Percentiles rank a stretch among this genome's conserved stretches.
phyloP scores from a whole-genome alignment of 2,113 vertebrate species.

The Falco punctatus region DNA sequence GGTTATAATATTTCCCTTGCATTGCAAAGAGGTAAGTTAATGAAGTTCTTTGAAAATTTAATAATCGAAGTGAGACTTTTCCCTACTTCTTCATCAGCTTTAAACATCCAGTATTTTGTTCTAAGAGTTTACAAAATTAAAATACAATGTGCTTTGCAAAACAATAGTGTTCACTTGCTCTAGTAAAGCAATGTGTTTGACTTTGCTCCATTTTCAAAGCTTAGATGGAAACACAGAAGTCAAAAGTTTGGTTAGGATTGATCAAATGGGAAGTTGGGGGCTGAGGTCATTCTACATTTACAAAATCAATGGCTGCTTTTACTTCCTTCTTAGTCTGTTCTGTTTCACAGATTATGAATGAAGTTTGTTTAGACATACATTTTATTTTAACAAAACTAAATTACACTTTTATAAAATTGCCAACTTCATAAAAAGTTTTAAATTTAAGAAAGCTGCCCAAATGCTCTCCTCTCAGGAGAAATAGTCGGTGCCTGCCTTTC shows the following conservation, averaged over 20 bases:
- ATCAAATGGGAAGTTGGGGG: background rate
- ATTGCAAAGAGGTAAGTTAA: background rate
- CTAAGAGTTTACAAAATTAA: background rate
- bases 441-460: background rate
- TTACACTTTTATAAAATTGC: background rate
- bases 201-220: background rate
- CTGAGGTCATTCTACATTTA: background rate
- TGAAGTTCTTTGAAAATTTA: background rate
- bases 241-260: background rate
- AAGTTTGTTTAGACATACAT: background rate
- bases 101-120: background rate
- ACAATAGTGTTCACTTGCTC: background rate
- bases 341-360: background rate
- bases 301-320: background rate
- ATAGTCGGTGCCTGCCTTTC: background rate
- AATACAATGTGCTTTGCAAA: background rate
- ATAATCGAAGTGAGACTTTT: background rate
- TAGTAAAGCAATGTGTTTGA: background rate
- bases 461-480: background rate
- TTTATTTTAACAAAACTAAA: background rate
- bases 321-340: background rate
- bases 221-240: background rate
- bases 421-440: background rate
- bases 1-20: background rate
- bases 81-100: background rate